Evolutionary conservation across 2,888 invertebrate genomes (phyloP).

Genomic region (Lymantria dispar): DNA sequence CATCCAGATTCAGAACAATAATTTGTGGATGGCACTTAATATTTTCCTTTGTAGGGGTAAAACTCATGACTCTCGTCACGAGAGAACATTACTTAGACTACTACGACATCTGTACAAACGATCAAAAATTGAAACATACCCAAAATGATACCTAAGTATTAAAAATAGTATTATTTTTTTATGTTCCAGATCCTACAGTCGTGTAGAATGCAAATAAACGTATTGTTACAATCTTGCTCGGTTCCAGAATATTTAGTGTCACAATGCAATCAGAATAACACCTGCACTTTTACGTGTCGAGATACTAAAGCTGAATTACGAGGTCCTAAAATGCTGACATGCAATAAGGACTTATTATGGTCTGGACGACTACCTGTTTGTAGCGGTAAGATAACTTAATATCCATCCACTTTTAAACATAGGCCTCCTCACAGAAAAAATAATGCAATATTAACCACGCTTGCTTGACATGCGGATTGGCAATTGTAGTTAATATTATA

Average conservation of each 20-base stretch:
- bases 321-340: conserved; percentile 47
- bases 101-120: too few relatives aligned
- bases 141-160: neutral
- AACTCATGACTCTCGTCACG: too few relatives aligned
- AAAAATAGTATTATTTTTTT: neutral
- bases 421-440: too few relatives aligned
- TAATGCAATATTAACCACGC: too few relatives aligned
- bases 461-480: too few relatives aligned
- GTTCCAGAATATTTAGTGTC: conserved; percentile 57
- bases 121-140: too few relatives aligned
- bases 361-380: conserved; percentile 61
- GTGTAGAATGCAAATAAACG: conserved; percentile 71
- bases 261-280: conserved; percentile 49
- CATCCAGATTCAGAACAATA: too few relatives aligned
- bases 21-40: too few relatives aligned
- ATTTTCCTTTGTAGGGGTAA: too few relatives aligned
- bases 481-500: too few relatives aligned
- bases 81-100: too few relatives aligned
- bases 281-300: conserved; percentile 65
- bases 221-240: conserved; percentile 63
- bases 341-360: conserved; percentile 60
- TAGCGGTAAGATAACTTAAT: conserved; percentile 43
- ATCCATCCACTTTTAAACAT: too few relatives aligned
- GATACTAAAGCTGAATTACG: conserved; percentile 48
- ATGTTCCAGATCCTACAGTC: conserved; percentile 59